A percentile compares a stretch with the other conserved stretches of the same genome.
Conservation (phyloP, 2,888 invertebrate species). For the Galerucella nymphaeae region DNA sequence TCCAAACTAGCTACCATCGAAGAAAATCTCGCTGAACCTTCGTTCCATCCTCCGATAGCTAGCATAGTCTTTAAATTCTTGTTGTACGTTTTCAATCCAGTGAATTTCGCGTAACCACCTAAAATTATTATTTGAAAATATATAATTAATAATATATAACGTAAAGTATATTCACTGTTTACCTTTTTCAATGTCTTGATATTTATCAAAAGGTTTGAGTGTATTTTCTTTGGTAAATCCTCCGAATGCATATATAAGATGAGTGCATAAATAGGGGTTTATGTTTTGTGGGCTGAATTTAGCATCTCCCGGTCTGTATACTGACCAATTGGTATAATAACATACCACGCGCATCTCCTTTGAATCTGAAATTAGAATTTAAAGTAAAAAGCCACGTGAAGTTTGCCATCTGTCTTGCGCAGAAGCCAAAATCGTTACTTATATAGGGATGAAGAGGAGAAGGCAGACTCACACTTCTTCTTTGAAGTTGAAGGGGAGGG, state of each 20-base stretch:
- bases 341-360: slow-evolving; percentile 84
- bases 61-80: slow-evolving; percentile 90
- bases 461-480: too few species aligned
- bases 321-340: slow-evolving; percentile 95
- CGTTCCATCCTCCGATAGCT: slow-evolving; percentile 95
- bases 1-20: slow-evolving; percentile 86
- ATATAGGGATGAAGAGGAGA: too few species aligned
- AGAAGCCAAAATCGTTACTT: too few species aligned
- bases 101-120: slow-evolving; percentile 96
- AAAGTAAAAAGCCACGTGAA: too few species aligned
- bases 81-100: slow-evolving; percentile 92
- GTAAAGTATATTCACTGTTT: slow-evolving; percentile 42
- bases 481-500: too few species aligned
- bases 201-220: slow-evolving; percentile 92
- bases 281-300: slow-evolving; percentile 94
- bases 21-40: slow-evolving; percentile 88
- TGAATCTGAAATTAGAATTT: slow-evolving; percentile 58
- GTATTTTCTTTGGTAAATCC: slow-evolving; percentile 92
- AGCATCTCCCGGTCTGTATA: slow-evolving; percentile 89
- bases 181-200: slow-evolving; percentile 97
- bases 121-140: slow-evolving; percentile 31
- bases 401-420: too few species aligned
- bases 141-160: neutral
- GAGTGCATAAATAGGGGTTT: slow-evolving; percentile 93
- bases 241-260: slow-evolving; percentile 92